Evolutionary conservation across 2,888 invertebrate species (phyloP).

Genomic region (Diarsia brunnea): DNA sequence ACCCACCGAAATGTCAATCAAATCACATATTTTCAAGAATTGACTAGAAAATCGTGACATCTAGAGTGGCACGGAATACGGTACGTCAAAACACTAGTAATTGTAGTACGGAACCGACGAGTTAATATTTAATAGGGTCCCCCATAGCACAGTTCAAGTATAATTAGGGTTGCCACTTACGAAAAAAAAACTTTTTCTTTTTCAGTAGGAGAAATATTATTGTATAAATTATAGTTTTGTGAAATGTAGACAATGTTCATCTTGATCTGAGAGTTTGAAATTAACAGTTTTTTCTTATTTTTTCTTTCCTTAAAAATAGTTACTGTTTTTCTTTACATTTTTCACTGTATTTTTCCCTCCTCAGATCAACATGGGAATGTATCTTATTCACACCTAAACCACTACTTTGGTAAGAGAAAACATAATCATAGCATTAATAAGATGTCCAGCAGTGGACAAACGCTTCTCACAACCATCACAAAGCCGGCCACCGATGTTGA

Average conservation of each 20-base stretch:
- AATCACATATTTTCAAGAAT: conserved; percentile 11
- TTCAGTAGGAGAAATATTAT: neutral
- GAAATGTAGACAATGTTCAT: neutral
- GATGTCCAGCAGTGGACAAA: conserved; percentile 13
- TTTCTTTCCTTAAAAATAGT: neutral
- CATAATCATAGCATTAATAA: conserved; percentile 13
- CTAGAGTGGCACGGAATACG: conserved; percentile 37
- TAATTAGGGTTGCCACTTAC: conserved; percentile 56
- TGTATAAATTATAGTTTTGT: neutral
- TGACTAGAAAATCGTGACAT: conserved; percentile 45
- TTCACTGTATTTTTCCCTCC: conserved; percentile 63
- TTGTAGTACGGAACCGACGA: conserved; percentile 56
- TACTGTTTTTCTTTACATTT: conserved; percentile 51
- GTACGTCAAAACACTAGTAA: conserved; percentile 73
- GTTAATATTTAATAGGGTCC: conserved; percentile 73
- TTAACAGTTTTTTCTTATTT: neutral
- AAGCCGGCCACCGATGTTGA: neutral
- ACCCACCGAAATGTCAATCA: neutral
- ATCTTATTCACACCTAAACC: conserved; percentile 62
- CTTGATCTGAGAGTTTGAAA: conserved; percentile 5
- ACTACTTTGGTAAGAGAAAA: conserved; percentile 59
- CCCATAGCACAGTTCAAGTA: conserved; percentile 45
- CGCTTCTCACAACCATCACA: neutral
- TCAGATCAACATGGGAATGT: conserved; percentile 62
- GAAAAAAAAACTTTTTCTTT: neutral